These are phyloP conservation scores for Microcebus griseorufus DNA, from an alignment of 2,113 vertebrate species.

Conservation along the genomic window DNA sequence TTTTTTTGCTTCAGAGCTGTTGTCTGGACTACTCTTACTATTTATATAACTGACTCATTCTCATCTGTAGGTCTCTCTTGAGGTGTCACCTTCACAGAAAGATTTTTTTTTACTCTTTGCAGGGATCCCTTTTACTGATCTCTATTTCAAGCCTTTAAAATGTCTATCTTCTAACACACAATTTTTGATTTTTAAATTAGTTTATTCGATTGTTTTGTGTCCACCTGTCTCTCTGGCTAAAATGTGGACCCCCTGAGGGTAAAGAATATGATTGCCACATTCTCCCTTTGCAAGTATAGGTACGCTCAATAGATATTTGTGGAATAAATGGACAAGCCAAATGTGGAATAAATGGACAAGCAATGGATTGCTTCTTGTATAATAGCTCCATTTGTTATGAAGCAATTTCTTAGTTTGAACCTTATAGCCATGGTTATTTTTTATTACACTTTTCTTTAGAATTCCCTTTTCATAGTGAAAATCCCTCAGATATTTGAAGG, in stretches of 20 bases:
- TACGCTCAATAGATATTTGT: neutral
- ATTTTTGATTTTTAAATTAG: neutral
- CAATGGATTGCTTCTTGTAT: neutral
- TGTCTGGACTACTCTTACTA: neutral
- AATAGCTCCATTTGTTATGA: neutral
- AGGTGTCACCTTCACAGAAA: neutral
- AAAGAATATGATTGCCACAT: fast-evolving
- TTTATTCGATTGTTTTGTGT: neutral
- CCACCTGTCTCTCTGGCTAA: neutral
- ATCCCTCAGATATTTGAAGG: neutral
- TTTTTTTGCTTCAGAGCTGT: neutral
- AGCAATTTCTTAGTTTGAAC: neutral
- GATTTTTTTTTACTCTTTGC: neutral
- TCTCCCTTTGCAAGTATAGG: neutral
- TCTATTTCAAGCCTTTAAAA: neutral
- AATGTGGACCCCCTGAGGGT: neutral
- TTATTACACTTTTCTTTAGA: neutral
- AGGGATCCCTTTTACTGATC: neutral
- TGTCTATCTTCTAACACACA: neutral
- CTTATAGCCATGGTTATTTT: neutral
- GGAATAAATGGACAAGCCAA: neutral
- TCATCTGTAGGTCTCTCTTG: neutral
- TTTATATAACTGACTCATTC: neutral
- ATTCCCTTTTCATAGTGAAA: conserved; percentile 4
- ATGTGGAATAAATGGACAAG: neutral